Percentiles rank a stretch among this genome's conserved stretches.
Conservation (phyloP, 2,113 vertebrate genomes). For the Eulemur rufifrons region DNA sequence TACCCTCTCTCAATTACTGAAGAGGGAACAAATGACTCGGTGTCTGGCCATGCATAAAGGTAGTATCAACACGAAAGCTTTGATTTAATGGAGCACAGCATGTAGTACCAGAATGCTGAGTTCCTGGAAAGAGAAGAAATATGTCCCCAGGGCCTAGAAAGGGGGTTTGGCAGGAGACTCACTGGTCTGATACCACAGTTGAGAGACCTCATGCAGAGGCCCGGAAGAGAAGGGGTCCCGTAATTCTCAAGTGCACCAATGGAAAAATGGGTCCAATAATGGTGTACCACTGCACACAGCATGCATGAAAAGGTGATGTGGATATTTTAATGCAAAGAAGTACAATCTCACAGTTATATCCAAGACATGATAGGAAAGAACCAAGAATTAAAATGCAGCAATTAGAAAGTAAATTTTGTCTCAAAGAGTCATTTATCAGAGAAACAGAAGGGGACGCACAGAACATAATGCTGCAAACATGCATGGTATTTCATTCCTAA, state of each 20-base stretch:
- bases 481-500: not conserved
- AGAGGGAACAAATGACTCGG: not conserved
- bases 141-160: not conserved
- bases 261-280: not conserved
- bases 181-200: not conserved
- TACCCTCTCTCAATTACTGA: not conserved
- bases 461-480: not conserved
- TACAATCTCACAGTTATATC: not conserved
- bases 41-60: not conserved
- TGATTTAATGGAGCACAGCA: not conserved
- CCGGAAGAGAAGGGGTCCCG: not conserved
- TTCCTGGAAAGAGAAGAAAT: not conserved
- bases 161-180: not conserved
- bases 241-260: not conserved
- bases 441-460: not conserved
- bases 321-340: not conserved
- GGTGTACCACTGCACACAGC: not conserved
- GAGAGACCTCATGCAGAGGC: not conserved
- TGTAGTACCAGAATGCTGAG: not conserved
- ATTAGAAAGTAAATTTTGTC: not conserved
- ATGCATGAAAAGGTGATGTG: not conserved
- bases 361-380: not conserved
- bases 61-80: not conserved
- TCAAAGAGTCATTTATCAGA: not conserved
- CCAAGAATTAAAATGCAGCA: not conserved